Evolutionary conservation across 2,888 invertebrate species (phyloP).

Genomic region (Arrhopalites spinosus): DNA sequence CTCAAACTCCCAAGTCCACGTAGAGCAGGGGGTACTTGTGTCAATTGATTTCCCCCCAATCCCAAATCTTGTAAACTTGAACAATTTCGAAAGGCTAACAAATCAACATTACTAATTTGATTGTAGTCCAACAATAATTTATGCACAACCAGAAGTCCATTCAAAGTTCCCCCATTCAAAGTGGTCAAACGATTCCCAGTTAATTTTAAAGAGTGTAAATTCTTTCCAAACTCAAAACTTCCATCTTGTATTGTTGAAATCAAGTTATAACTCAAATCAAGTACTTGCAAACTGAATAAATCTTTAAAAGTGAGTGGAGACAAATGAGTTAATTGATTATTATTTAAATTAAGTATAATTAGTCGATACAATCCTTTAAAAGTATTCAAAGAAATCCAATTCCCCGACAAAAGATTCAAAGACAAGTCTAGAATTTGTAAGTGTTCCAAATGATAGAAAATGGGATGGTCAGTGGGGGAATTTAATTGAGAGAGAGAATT

Average conservation of each 20-base stretch:
- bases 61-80: slow-evolving; percentile 78
- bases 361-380: slow-evolving; percentile 75
- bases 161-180: slow-evolving; percentile 72
- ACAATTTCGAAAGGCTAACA: slow-evolving; percentile 75
- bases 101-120: slow-evolving; percentile 70
- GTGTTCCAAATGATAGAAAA: slow-evolving; percentile 64
- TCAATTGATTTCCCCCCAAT: slow-evolving; percentile 73
- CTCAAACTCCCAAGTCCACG: slow-evolving; percentile 72
- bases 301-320: neutral
- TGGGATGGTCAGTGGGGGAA: slow-evolving; percentile 73
- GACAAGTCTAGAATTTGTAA: slow-evolving; percentile 73
- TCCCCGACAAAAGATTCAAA: slow-evolving; percentile 77
- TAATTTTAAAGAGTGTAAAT: slow-evolving; percentile 75
- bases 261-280: slow-evolving; percentile 74
- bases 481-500: slow-evolving; percentile 77
- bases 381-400: slow-evolving; percentile 66
- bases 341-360: slow-evolving; percentile 74
- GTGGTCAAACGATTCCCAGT: slow-evolving; percentile 73
- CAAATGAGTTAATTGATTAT: slow-evolving; percentile 64
- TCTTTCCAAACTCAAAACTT: slow-evolving; percentile 75
- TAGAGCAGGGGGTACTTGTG: slow-evolving; percentile 71
- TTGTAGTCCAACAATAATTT: slow-evolving; percentile 77
- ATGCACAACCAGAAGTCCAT: slow-evolving; percentile 74
- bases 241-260: slow-evolving; percentile 69
- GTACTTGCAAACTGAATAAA: slow-evolving; percentile 60